These are phyloP conservation scores for Sebastes oblongus DNA, from an alignment of 2,797 vertebrate species.

Conservation along the genomic window DNA sequence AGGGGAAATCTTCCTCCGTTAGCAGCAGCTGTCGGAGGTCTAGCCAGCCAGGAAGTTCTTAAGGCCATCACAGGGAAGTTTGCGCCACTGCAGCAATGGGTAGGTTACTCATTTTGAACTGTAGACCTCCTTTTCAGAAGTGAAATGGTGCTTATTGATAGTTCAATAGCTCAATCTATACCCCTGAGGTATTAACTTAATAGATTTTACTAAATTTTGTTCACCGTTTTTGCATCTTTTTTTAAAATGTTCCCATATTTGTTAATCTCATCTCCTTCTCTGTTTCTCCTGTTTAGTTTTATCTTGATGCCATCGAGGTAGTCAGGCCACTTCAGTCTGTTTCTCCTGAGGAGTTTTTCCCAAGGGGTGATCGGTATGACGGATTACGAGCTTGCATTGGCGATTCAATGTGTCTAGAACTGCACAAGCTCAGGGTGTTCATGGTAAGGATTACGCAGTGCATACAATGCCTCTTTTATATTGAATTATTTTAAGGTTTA, in stretches of 20 bases:
- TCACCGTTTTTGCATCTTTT: neutral
- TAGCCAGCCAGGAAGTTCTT: constrained; percentile 95
- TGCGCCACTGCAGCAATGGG: constrained; percentile 97
- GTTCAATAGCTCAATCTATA: neutral
- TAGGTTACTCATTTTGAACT: constrained; percentile 69
- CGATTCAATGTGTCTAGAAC: constrained; percentile 88
- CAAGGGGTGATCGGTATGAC: constrained; percentile 94
- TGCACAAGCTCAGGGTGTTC: constrained; percentile 92
- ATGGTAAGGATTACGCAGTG: constrained; percentile 84
- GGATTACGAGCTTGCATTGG: constrained; percentile 93
- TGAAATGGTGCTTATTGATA: neutral
- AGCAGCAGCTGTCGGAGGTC: constrained; percentile 90
- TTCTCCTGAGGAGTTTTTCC: constrained; percentile 88
- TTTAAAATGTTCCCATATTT: too few relatives aligned
- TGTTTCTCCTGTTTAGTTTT: constrained; percentile 83
- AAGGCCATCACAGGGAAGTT: constrained; percentile 99
- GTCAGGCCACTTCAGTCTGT: constrained; percentile 85
- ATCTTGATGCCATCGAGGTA: constrained; percentile 90
- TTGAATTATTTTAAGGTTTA: neutral
- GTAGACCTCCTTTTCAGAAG: neutral
- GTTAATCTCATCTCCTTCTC: neutral
- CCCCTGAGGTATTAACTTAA: neutral
- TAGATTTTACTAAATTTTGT: neutral
- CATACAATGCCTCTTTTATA: neutral
- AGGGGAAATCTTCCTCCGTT: constrained; percentile 89